These are phyloP conservation scores for Emydoidea blandingii DNA, from an alignment of 2,797 vertebrate species.

Conservation along the genomic window DNA sequence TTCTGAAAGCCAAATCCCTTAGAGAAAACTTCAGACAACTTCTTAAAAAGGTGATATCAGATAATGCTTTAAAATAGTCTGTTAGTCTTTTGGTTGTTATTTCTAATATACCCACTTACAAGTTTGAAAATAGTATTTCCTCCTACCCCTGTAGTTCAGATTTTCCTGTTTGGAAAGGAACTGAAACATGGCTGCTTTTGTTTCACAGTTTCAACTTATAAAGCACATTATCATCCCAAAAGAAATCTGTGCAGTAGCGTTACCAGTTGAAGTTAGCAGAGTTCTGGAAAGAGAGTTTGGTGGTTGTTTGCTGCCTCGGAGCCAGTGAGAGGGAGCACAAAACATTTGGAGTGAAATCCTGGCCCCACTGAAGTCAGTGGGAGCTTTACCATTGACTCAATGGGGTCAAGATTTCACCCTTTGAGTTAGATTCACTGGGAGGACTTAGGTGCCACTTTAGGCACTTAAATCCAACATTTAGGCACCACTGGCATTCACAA, in stretches of 20 bases:
- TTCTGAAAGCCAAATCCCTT: slow-evolving; percentile 45
- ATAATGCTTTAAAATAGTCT: slow-evolving; percentile 42
- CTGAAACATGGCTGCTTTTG: neutral
- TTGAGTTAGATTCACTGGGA: neutral
- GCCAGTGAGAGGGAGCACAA: neutral
- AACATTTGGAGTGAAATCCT: slow-evolving; percentile 14
- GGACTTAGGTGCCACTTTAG: neutral
- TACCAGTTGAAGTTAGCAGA: neutral
- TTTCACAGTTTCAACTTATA: neutral
- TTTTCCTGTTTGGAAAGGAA: slow-evolving; percentile 38
- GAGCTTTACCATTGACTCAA: too few species aligned
- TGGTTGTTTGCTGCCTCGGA: neutral
- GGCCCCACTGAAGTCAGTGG: neutral
- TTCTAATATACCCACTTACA: slow-evolving; percentile 34
- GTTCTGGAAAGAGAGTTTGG: slow-evolving; percentile 17
- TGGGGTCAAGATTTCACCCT: neutral
- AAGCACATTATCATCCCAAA: neutral
- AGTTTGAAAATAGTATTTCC: slow-evolving; percentile 39
- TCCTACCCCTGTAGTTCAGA: slow-evolving; percentile 37
- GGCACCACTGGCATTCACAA: neutral
- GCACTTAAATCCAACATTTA: too few species aligned
- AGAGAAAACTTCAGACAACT: slow-evolving; percentile 19
- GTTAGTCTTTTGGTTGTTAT: slow-evolving; percentile 50
- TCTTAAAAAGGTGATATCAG: slow-evolving; percentile 52
- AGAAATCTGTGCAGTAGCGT: slow-evolving; percentile 10